Percentiles rank a stretch among this genome's conserved stretches.
Conservation (phyloP, 1,140 invertebrate genomes). For the Macrosteles quadrilineatus region DNA sequence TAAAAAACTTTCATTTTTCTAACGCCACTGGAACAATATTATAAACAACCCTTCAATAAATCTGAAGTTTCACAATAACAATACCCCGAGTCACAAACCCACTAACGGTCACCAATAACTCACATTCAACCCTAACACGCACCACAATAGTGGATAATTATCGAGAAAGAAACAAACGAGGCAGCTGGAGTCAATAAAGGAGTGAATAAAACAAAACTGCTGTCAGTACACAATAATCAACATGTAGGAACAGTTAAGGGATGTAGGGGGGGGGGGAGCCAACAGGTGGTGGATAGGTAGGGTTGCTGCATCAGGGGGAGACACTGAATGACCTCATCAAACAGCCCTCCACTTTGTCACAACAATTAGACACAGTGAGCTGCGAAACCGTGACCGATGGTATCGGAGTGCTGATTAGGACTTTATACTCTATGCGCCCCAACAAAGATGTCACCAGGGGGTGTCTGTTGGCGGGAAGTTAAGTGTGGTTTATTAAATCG, state of each 20-base stretch:
- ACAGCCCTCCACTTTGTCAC: constrained; percentile 19
- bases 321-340: constrained; percentile 22
- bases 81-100: no score
- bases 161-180: neutral
- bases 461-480: no score
- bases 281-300: constrained; percentile 5
- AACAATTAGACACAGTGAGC: constrained; percentile 25
- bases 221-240: constrained; percentile 9
- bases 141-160: neutral
- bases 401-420: constrained; percentile 11
- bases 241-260: neutral
- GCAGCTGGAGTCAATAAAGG: neutral
- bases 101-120: constrained; percentile 4
- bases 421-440: neutral
- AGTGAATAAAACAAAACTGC: neutral
- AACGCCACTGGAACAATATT: no score
- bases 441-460: neutral
- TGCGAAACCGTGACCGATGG: constrained; percentile 9
- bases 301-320: neutral
- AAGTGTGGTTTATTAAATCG: no score
- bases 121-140: neutral
- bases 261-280: neutral
- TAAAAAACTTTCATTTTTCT: no score
- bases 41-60: no score
- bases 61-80: no score